Percentiles rank a stretch among this genome's conserved stretches.
Evolutionary conservation across 2,888 invertebrate species (phyloP).

Genomic region (Scrobipalpa atriplicella): DNA sequence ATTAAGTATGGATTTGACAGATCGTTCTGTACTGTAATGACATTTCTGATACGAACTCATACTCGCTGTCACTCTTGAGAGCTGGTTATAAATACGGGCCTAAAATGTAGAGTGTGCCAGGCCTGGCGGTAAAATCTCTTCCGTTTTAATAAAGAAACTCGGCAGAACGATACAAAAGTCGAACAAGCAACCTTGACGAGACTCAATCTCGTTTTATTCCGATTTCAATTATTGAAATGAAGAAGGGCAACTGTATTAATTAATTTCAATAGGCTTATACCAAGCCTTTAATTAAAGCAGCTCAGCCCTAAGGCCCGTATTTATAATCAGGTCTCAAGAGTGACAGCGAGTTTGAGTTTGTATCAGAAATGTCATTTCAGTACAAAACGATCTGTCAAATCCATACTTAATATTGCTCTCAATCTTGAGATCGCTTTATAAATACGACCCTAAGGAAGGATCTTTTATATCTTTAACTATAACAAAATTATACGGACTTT

Average conservation of each 20-base stretch:
- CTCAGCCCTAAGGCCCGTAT: too few relatives aligned
- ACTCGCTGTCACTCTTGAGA: too few relatives aligned
- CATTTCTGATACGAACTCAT: too few relatives aligned
- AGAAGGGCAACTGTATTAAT: conserved; percentile 49
- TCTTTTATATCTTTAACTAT: conserved; percentile 27
- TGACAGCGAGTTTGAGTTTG: too few relatives aligned
- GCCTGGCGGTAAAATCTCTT: background rate
- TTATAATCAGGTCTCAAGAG: too few relatives aligned
- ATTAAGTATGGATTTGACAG: too few relatives aligned
- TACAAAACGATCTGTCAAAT: too few relatives aligned
- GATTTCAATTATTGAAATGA: conserved; percentile 46
- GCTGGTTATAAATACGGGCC: too few relatives aligned
- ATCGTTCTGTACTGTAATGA: too few relatives aligned
- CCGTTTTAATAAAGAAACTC: conserved; percentile 3
- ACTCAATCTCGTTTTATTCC: conserved; percentile 17
- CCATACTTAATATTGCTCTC: too few relatives aligned
- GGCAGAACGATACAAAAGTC: background rate
- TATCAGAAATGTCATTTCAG: too few relatives aligned
- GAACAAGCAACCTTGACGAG: conserved; percentile 18
- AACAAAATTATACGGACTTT: background rate
- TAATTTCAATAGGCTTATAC: conserved; percentile 44
- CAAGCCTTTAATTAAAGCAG: conserved; percentile 46
- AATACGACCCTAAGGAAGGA: conserved; percentile 34
- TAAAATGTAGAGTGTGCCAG: background rate
- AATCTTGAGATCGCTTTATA: too few relatives aligned